A percentile compares a stretch with the other conserved stretches of the same genome.
Evolutionary conservation across 1,140 invertebrate genomes (phyloP).

Genomic region (Caenorhabditis inopinata): DNA sequence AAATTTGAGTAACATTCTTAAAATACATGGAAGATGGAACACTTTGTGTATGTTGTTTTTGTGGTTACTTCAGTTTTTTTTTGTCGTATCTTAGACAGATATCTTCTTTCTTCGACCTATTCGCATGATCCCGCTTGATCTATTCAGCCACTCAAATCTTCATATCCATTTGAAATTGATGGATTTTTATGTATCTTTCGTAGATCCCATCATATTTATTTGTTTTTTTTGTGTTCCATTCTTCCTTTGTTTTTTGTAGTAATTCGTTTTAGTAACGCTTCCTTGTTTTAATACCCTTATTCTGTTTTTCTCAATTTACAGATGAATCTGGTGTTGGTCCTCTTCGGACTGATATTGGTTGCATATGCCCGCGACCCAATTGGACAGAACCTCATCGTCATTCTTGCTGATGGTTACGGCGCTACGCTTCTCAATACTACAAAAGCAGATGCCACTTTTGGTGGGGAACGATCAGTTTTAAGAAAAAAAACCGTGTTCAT

Average conservation of each 20-base stretch:
- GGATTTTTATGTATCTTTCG: neutral
- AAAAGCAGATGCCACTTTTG: conserved; percentile 53
- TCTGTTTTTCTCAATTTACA: neutral
- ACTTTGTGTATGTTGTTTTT: neutral
- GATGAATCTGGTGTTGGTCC: conserved; percentile 22
- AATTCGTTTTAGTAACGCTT: neutral
- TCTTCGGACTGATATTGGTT: neutral
- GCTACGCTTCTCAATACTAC: conserved; percentile 60
- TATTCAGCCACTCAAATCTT: neutral
- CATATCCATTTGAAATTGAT: neutral
- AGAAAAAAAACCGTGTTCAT: neutral
- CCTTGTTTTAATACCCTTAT: neutral
- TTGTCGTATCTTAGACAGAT: no score
- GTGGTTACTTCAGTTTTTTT: no score
- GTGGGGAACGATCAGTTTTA: conserved; percentile 29
- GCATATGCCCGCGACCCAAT: conserved; percentile 44
- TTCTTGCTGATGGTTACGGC: conserved; percentile 64
- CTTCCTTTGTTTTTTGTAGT: conserved; percentile 19
- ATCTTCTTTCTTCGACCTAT: no score
- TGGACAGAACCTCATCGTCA: conserved; percentile 63
- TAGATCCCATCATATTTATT: neutral
- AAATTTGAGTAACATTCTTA: neutral
- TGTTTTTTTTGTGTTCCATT: conserved; percentile 24
- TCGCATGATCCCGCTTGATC: neutral
- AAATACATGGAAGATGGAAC: conserved; percentile 1